Evolutionary conservation across 2,797 vertebrate species (phyloP).

Genomic region (Tragelaphus oryx): DNA sequence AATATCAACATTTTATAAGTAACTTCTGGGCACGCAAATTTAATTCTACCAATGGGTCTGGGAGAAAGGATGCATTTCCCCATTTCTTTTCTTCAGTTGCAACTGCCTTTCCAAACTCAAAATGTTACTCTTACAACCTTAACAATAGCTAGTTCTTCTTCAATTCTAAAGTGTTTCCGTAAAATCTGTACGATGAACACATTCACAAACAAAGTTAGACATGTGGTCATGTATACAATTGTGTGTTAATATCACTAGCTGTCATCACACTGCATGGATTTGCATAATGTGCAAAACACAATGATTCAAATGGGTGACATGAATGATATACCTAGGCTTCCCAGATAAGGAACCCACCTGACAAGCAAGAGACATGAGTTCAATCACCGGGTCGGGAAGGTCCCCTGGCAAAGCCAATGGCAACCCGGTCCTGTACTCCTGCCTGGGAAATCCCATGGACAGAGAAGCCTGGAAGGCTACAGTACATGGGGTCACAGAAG

Average conservation of each 20-base stretch:
- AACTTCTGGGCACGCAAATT: background rate
- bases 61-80: background rate
- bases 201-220: constrained; percentile 18
- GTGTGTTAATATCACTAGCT: background rate
- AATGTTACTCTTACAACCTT: background rate
- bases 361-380: background rate
- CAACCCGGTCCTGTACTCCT: background rate
- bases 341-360: background rate
- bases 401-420: background rate
- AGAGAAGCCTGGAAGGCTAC: background rate
- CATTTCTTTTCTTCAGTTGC: background rate
- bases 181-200: background rate
- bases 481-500: background rate
- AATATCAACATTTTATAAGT: constrained; percentile 23
- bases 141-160: background rate
- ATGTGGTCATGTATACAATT: background rate
- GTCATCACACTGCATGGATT: background rate
- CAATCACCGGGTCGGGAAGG: background rate
- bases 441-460: background rate
- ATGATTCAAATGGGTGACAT: background rate
- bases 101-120: background rate
- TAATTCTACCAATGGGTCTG: background rate
- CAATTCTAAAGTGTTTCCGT: background rate
- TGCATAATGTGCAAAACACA: background rate
- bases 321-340: background rate